These are phyloP conservation scores for Copidosoma aretas DNA, from an alignment of 2,888 invertebrate genomes.

Conservation along the genomic window DNA sequence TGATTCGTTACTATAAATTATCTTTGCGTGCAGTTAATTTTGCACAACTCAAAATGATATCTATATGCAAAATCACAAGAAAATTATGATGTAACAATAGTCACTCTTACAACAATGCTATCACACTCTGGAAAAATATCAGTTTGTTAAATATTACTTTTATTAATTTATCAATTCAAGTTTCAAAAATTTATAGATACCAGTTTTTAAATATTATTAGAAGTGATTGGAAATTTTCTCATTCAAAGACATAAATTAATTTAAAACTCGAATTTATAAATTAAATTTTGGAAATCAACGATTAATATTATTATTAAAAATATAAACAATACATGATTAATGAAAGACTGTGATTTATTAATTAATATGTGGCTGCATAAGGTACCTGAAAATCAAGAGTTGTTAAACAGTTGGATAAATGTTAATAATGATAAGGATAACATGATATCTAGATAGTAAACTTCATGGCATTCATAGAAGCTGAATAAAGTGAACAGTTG, in stretches of 20 bases:
- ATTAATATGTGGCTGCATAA: conserved; percentile 24
- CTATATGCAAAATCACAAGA: background rate
- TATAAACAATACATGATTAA: conserved; percentile 26
- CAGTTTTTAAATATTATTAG: background rate
- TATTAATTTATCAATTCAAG: background rate
- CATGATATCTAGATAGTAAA: conserved; percentile 14
- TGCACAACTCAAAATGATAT: background rate
- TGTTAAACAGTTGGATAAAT: conserved; percentile 18
- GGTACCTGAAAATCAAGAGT: conserved; percentile 30
- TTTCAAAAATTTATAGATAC: background rate
- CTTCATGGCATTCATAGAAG: conserved; percentile 20
- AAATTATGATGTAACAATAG: conserved; percentile 1
- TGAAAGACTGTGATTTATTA: conserved; percentile 24
- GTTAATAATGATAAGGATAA: conserved; percentile 26
- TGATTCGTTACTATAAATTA: conserved; percentile 5
- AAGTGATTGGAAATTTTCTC: no score
- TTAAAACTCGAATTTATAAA: conserved; percentile 9
- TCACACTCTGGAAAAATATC: conserved; percentile 14
- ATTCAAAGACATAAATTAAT: no score
- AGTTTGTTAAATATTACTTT: background rate
- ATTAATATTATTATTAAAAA: conserved; percentile 23
- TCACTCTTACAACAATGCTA: conserved; percentile 10
- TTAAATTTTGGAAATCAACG: background rate
- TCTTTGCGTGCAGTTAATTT: background rate
- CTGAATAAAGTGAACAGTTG: conserved; percentile 8